Evolutionary conservation across 2,888 invertebrate genomes (phyloP).

Genomic region (Zele albiditarsus): DNA sequence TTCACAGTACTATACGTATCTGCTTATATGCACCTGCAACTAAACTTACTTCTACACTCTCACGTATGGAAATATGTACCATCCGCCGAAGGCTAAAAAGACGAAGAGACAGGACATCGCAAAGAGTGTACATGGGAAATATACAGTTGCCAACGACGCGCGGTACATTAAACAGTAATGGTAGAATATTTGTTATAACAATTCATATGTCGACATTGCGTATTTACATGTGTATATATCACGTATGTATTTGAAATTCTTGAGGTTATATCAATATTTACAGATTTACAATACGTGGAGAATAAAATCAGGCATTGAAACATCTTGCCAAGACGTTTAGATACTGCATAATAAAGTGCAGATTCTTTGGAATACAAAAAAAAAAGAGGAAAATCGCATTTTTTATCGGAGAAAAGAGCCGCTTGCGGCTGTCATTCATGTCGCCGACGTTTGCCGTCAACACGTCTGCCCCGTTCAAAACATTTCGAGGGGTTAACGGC

Average conservation of each 20-base stretch:
- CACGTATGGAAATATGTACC: slow-evolving; percentile 11
- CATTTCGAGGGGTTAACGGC: slow-evolving; percentile 51
- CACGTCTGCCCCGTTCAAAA: slow-evolving; percentile 43
- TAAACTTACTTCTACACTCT: neutral
- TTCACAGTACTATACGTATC: neutral
- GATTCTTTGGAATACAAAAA: too few species aligned
- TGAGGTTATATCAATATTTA: too few species aligned
- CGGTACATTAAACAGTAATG: neutral
- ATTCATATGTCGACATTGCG: neutral
- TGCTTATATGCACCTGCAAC: neutral
- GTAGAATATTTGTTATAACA: neutral
- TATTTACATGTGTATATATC: neutral
- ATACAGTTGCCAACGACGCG: slow-evolving; percentile 4
- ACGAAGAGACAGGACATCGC: neutral
- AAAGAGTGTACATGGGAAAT: neutral
- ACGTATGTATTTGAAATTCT: neutral
- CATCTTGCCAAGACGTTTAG: too few species aligned
- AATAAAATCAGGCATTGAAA: too few species aligned
- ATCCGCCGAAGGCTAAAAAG: neutral
- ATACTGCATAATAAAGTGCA: too few species aligned
- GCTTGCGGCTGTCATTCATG: slow-evolving; percentile 46
- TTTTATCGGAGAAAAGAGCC: neutral
- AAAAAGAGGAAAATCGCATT: neutral
- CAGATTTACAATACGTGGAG: too few species aligned
- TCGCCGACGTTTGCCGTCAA: slow-evolving; percentile 41